Evolutionary conservation across 1,140 invertebrate genomes (phyloP), one percentile per base, ranked within the genome.

Genomic region (Medauroidea extradentata): DNA sequence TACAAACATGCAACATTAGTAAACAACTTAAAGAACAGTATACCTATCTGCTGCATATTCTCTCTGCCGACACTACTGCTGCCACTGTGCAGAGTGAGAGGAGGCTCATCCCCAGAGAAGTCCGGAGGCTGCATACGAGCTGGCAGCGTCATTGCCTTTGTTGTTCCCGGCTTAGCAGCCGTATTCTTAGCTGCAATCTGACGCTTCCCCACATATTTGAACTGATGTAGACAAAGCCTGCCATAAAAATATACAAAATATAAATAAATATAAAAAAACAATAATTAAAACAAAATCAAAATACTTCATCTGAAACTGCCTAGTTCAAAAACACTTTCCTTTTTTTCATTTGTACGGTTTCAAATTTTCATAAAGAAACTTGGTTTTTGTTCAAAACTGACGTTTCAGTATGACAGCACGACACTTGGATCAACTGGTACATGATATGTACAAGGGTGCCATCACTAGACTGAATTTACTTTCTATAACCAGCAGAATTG

Each of bases 141-240:
- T 0, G 90, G 90, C 27, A 92, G 71, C 14, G 90, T 93, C 75
- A 85, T 85, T 0, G 86, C 81, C 69, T 86, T 87, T 9, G 76
- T 75, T 49, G 75, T 71, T 46, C 79, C 74, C 0, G 78, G 76
- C 64, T 81, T 83, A 16, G 76, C 63, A 70, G 77, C 74, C 60
- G 63, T 63, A 9, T 66, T 63, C 23, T 69, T 73, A 39, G 78
- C 75, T 1, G 82, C 71, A 34, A 91, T 85, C 67, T 87, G 86
- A 68, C 89, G 85, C 59, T 87, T 87, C 3, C 94, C 94, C 16
- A 86, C 76, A 69, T 96, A 96, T 65, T 90, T 89, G 68, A 96
- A 96, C 69, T 94, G 90, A 72, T 93, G 82, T 23, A 94, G 76
- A 67, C 89, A 91, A 69, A 92, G 81, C 73, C 87, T 90, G 65